These are phyloP conservation scores for Jacana jacana DNA, from an alignment of 2,113 vertebrate species.

Conservation along the genomic window DNA sequence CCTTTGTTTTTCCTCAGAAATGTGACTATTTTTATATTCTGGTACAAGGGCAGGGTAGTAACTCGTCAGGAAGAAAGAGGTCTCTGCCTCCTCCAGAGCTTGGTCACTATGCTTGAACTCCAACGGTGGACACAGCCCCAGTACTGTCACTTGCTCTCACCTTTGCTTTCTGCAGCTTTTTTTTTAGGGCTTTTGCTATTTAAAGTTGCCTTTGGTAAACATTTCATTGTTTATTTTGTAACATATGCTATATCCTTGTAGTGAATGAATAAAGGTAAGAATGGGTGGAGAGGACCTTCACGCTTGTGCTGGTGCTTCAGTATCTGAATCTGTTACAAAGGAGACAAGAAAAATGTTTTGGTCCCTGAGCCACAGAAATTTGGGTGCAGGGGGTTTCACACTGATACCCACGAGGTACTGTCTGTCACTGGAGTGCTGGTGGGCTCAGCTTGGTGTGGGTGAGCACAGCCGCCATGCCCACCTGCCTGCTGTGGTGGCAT, in stretches of 20 bases:
- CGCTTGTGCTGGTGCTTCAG: background rate
- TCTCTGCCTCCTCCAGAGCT: background rate
- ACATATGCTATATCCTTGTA: background rate
- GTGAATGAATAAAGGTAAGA: conserved; percentile 28
- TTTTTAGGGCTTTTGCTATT: background rate
- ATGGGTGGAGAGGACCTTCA: background rate
- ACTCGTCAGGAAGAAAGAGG: background rate
- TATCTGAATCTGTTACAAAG: background rate
- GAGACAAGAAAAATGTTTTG: background rate
- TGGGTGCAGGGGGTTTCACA: background rate
- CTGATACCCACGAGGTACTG: rapidly evolving
- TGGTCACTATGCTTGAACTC: background rate
- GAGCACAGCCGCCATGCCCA: background rate
- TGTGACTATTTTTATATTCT: background rate
- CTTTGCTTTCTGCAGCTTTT: background rate
- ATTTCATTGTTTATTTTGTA: background rate
- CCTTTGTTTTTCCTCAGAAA: background rate
- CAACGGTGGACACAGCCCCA: rapidly evolving
- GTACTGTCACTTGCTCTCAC: background rate
- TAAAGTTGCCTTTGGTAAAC: background rate
- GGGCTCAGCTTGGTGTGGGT: background rate
- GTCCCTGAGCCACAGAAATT: background rate
- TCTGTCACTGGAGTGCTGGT: background rate
- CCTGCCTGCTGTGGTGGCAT: background rate
- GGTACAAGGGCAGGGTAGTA: background rate